Percentiles rank a stretch among this genome's conserved stretches.
phyloP scores from a whole-genome alignment of 2,113 vertebrate genomes.

The Cyphomyrus plagiostoma region DNA sequence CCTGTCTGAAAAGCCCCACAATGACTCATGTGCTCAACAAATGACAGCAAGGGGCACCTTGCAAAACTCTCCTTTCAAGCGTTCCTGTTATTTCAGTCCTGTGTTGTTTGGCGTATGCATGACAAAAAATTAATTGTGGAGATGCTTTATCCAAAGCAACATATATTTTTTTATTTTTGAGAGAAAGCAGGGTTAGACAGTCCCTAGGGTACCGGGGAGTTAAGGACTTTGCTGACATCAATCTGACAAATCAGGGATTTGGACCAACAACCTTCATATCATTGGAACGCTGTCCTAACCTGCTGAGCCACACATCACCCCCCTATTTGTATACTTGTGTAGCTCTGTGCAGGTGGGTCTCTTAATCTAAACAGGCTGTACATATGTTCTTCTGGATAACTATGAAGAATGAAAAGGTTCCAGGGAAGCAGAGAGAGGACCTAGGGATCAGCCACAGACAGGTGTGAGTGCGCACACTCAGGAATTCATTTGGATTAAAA shows the following conservation, averaged over 20 bases:
- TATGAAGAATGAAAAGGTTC: too few species aligned
- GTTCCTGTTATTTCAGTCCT: background rate
- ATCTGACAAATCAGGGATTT: background rate
- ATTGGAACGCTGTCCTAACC: background rate
- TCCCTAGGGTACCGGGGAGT: background rate
- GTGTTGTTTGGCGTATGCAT: background rate
- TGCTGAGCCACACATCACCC: background rate
- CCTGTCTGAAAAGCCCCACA: background rate
- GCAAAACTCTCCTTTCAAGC: background rate
- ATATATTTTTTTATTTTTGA: background rate
- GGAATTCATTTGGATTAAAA: background rate
- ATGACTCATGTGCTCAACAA: background rate
- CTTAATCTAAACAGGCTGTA: background rate
- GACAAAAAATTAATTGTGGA: background rate
- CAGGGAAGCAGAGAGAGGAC: background rate
- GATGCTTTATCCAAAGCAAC: background rate
- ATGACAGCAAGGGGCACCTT: background rate
- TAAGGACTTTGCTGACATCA: background rate
- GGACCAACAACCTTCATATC: background rate
- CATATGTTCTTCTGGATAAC: background rate
- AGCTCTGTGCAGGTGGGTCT: background rate
- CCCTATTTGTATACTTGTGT: background rate
- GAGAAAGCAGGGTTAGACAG: background rate
- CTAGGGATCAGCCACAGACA: too few species aligned
- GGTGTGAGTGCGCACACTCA: too few species aligned